A percentile compares a stretch with the other conserved stretches of the same genome.
phyloP scores from a whole-genome alignment of 2,113 vertebrate genomes.

The Charadrius vociferus region DNA sequence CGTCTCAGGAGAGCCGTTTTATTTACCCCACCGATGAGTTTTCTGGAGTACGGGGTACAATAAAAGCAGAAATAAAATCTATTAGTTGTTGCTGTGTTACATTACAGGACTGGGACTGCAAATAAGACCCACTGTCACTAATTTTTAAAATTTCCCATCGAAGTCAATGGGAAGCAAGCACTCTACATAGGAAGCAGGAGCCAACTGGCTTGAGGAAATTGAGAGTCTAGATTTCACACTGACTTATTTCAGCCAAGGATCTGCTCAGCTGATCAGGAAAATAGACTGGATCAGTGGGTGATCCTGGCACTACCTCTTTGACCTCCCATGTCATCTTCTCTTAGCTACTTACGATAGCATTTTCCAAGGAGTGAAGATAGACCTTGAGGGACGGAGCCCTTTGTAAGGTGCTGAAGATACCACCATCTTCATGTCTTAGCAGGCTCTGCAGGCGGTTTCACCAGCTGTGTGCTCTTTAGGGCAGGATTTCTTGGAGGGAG shows the following conservation, averaged over 20 bases:
- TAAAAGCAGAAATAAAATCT: slow-evolving; percentile 20
- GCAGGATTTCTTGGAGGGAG: not conserved
- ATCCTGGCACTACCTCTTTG: not conserved
- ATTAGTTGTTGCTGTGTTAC: not conserved
- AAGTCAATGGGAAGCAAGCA: not conserved
- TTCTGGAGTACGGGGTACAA: not conserved
- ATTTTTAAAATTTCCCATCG: not conserved
- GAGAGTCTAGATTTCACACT: not conserved
- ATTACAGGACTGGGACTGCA: not conserved
- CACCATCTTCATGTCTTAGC: not conserved
- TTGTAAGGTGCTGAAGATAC: not conserved
- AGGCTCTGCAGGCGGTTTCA: not conserved
- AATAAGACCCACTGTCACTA: not conserved
- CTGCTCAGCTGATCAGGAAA: not conserved
- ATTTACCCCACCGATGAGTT: slow-evolving; percentile 1
- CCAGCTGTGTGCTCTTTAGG: not conserved
- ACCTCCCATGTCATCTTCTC: not conserved
- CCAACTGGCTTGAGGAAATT: not conserved
- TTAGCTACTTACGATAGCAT: not conserved
- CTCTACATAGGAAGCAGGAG: not conserved
- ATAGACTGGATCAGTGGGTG: not conserved
- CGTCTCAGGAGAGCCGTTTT: not conserved
- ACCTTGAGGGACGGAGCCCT: not conserved
- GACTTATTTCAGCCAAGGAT: not conserved
- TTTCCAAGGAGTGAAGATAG: not conserved